Conservation (phyloP, 2,113 vertebrate species). For the Ahaetulla prasina region DNA sequence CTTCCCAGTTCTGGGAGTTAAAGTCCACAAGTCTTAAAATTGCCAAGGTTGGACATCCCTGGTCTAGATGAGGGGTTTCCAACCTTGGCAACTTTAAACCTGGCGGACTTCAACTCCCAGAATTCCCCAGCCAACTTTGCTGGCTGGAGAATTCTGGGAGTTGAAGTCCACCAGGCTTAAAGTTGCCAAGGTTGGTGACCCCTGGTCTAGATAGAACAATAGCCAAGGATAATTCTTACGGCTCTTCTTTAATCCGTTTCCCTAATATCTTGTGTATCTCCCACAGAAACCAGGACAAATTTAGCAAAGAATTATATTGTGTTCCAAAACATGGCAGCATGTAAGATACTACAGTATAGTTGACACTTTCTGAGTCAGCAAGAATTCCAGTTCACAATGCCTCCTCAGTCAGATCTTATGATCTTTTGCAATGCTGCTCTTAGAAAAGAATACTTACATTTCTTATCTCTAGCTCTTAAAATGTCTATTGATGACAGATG, state of each 20-base stretch:
- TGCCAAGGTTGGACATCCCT: neutral
- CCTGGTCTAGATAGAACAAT: neutral
- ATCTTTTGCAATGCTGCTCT: neutral
- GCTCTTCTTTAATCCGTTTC: neutral
- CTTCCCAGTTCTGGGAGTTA: neutral
- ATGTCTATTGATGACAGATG: neutral
- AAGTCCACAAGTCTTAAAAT: neutral
- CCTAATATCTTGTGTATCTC: neutral
- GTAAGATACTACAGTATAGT: neutral
- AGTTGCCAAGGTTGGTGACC: neutral
- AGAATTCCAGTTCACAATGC: neutral
- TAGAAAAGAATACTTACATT: neutral
- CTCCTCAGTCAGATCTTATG: neutral
- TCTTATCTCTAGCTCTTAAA: neutral
- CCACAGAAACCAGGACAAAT: neutral
- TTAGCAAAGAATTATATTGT: neutral
- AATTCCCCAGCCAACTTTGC: no score
- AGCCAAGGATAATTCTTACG: neutral
- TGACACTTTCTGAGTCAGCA: neutral
- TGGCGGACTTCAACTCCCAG: no score
- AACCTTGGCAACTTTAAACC: no score
- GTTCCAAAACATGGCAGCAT: neutral
- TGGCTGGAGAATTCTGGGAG: no score
- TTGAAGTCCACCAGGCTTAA: neutral
- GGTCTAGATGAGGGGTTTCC: no score